These are phyloP conservation scores for Yponomeuta malinellus DNA, from an alignment of 2,888 invertebrate genomes.

Conservation along the genomic window DNA sequence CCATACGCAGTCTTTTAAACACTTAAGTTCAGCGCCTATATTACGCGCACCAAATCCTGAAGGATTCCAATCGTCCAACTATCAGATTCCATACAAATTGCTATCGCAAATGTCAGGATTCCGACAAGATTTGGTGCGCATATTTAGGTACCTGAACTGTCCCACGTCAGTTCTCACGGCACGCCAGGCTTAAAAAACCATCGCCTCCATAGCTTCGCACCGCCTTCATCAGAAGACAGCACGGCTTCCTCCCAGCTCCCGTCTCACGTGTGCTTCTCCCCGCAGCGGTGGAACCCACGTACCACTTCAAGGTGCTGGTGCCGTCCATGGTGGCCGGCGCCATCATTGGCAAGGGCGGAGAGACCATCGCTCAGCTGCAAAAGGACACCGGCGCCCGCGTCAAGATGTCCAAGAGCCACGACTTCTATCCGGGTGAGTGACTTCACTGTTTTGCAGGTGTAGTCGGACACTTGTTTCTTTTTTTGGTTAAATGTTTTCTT, in stretches of 20 bases:
- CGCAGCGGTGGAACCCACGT: constrained; percentile 89
- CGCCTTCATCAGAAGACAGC: not conserved
- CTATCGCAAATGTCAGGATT: no score
- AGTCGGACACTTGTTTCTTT: not conserved
- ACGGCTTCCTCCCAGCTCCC: not conserved
- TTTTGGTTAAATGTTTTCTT: not conserved
- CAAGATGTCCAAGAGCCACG: constrained; percentile 99
- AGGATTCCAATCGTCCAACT: no score
- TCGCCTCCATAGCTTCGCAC: not conserved
- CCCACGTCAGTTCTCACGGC: no score
- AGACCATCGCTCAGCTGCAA: constrained; percentile 98
- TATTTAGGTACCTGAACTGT: no score
- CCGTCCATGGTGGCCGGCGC: constrained; percentile 98
- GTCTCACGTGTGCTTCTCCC: not conserved
- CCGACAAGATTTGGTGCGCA: no score
- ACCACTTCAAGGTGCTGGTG: constrained; percentile 97
- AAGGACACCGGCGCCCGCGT: constrained; percentile 98
- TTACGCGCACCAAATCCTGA: no score
- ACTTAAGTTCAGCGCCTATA: no score
- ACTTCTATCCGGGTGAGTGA: constrained; percentile 96
- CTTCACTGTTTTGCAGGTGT: not conserved
- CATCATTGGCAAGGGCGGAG: constrained; percentile 99
- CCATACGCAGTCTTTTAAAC: no score
- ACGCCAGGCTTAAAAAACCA: not conserved
- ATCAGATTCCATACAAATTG: no score